Percentiles rank a stretch among this genome's conserved stretches.
Conservation (phyloP, 1,140 invertebrate genomes). For the Drosophila rhopaloa region DNA sequence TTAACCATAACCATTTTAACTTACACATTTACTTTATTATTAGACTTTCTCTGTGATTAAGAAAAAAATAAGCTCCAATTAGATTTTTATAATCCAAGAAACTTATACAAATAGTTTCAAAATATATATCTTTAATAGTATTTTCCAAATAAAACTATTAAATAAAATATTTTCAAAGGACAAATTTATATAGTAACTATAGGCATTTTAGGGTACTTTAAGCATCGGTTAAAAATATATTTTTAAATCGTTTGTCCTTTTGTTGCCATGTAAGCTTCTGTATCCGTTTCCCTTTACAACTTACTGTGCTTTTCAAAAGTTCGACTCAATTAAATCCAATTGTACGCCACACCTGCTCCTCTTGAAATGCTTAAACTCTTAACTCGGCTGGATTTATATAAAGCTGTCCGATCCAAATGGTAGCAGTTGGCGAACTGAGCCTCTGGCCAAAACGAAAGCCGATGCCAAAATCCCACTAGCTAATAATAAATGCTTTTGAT, state of each 20-base stretch:
- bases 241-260: constrained; percentile 7
- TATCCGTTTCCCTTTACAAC: constrained; percentile 34
- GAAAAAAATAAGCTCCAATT: no score
- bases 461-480: constrained; percentile 14
- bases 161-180: no score
- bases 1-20: no score
- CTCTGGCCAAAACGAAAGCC: neutral
- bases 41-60: no score
- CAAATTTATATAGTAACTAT: neutral
- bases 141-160: no score
- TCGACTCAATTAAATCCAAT: constrained; percentile 38
- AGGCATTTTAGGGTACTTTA: constrained; percentile 15
- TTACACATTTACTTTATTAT: no score
- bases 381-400: constrained; percentile 19
- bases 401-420: constrained; percentile 36
- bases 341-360: constrained; percentile 31
- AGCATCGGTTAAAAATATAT: neutral
- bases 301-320: constrained; percentile 44
- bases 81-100: no score
- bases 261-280: constrained; percentile 33
- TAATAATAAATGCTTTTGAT: constrained; percentile 45
- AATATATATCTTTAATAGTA: no score
- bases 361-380: constrained; percentile 29
- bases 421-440: constrained; percentile 38
- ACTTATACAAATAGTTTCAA: no score